These are phyloP conservation scores for Nycticebus coucang DNA, from an alignment of 2,113 vertebrate species.

Conservation along the genomic window DNA sequence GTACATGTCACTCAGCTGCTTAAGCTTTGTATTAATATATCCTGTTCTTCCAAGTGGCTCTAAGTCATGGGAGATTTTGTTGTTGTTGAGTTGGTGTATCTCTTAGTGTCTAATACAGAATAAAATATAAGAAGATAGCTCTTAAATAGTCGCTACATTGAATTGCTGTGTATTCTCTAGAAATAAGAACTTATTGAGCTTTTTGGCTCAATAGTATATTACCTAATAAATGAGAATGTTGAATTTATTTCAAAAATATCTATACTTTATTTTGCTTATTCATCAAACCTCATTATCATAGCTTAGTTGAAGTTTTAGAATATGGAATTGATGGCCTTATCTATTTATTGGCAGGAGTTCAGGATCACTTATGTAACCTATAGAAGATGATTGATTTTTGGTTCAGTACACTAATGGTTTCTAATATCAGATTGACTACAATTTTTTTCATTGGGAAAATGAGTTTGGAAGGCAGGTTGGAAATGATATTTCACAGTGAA, in stretches of 20 bases:
- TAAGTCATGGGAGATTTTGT: neutral
- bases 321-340: neutral
- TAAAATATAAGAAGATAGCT: neutral
- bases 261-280: neutral
- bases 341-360: neutral
- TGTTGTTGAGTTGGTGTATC: neutral
- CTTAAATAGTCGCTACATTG: neutral
- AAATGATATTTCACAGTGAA: neutral
- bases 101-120: neutral
- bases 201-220: neutral
- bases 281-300: neutral
- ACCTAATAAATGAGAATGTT: neutral
- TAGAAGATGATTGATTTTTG: neutral
- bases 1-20: neutral
- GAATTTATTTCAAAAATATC: neutral
- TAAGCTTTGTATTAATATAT: neutral
- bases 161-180: slow-evolving; percentile 2
- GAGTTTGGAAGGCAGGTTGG: neutral
- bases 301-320: neutral
- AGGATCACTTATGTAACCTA: neutral
- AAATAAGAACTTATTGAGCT: neutral
- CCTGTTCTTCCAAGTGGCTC: neutral
- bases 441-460: neutral
- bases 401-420: neutral
- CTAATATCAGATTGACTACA: neutral